Percentiles rank a stretch among this genome's conserved stretches.
These are phyloP conservation scores for Troides aeacus DNA, from an alignment of 2,888 invertebrate genomes.

Conservation along the genomic window DNA sequence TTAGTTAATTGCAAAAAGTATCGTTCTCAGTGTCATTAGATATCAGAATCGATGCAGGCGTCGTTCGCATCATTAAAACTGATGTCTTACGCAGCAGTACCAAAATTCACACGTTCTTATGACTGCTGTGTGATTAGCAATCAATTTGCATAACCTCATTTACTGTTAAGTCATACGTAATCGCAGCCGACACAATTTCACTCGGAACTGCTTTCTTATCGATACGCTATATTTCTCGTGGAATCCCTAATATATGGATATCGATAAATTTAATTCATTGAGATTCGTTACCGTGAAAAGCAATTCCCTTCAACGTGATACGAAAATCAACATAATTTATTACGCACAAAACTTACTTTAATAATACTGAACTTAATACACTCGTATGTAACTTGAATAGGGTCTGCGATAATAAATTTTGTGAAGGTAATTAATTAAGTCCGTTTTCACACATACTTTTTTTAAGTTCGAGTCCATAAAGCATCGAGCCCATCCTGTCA, in stretches of 20 bases:
- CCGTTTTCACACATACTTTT: not conserved
- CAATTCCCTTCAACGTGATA: not conserved
- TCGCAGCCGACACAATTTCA: slow-evolving; percentile 15
- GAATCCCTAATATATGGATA: not conserved
- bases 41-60: not conserved
- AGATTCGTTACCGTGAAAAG: not conserved
- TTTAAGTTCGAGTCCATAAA: slow-evolving; percentile 6
- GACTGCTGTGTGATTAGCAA: slow-evolving; percentile 29
- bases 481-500: slow-evolving; percentile 4
- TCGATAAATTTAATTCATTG: not conserved
- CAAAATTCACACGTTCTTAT: slow-evolving; percentile 37
- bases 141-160: slow-evolving; percentile 30
- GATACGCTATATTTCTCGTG: slow-evolving; percentile 2
- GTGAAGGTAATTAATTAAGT: not conserved
- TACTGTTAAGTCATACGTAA: slow-evolving; percentile 32
- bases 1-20: not conserved
- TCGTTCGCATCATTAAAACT: slow-evolving; percentile 14
- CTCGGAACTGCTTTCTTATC: slow-evolving; percentile 29
- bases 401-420: not conserved
- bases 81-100: slow-evolving; percentile 14
- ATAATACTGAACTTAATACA: not conserved
- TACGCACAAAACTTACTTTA: not conserved
- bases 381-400: not conserved
- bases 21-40: not conserved
- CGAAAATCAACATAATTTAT: not conserved